Base-by-base conservation (phyloP, 2,888 invertebrate species). In the Idaea straminata region DNA sequence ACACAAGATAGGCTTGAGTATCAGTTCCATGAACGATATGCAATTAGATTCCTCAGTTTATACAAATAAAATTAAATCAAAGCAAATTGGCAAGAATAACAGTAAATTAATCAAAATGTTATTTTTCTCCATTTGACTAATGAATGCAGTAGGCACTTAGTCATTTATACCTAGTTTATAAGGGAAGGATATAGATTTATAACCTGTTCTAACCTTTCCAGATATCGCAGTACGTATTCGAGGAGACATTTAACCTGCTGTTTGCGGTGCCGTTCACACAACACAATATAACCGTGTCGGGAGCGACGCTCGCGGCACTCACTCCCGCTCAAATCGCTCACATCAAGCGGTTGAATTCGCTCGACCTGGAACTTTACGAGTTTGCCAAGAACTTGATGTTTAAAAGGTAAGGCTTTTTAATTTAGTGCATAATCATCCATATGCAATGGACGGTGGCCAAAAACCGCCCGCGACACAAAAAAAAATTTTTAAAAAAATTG, bases 351-450 rank as follows among this genome's bases (percentile, higher is more conserved):
- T 94, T 97, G 73, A 99, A 99, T 93, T 94, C 95, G 70, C 94
- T 99, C 72, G 99, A 99, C 87, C 94, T 98, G 66, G 97, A 98
- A 90, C 94, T 99, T 64, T 99, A 99, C 86, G 95, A 96, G 74
- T 99, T 96, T 91, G 99, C 99, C 63, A 96, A 97, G 87, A 95
- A 96, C 83, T 94, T 99, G 73, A 96, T 99, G 87, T 96, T 96
- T 77, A 95, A 96, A 87, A 94, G 95, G 95, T 95, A 74, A 78
- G 81, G 25, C 74, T 13, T 62, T 64, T 63, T 62, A 58, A 73
- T 68, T 67, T 64, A 34, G 61, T 36, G 6, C 16, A 58, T 4
- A 58, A n/a, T 15, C 15, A 58, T 5, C 5, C 15, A 57, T 57
- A 13, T n/a, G n/a, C n/a, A n/a, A n/a, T n/a, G n/a, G n/a, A n/a